Conservation (phyloP, 2,797 vertebrate species). For the Myotis vivesi region DNA sequence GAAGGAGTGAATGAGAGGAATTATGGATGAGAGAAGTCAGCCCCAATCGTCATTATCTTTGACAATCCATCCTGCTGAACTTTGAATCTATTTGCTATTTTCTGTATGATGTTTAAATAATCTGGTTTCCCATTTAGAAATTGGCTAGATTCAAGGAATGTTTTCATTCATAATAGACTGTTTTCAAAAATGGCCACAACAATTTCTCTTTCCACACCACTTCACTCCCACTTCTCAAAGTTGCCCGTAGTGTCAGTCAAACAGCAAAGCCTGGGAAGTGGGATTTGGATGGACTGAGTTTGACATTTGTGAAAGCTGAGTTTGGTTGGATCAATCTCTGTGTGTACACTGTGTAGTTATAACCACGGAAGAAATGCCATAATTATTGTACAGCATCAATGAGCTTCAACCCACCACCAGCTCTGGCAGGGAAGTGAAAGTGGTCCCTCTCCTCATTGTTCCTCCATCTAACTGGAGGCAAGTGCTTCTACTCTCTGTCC, state of each 20-base stretch:
- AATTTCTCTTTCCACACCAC: neutral
- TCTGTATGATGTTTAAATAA: neutral
- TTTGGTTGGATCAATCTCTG: neutral
- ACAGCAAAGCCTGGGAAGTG: neutral
- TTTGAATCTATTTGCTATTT: conserved; percentile 12
- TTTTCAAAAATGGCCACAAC: neutral
- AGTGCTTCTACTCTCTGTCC: neutral
- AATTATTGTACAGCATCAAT: neutral
- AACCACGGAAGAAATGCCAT: neutral
- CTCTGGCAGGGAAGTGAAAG: neutral
- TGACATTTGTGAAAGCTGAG: neutral
- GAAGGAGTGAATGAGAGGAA: neutral
- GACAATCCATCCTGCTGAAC: neutral
- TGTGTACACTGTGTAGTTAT: neutral
- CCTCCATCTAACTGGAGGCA: neutral
- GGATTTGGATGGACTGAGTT: neutral
- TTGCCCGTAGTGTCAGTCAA: neutral
- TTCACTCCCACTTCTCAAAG: neutral
- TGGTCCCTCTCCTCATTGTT: neutral
- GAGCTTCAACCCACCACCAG: neutral
- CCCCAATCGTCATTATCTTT: neutral
- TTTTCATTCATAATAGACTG: neutral
- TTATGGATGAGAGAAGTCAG: neutral
- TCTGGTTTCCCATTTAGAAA: neutral
- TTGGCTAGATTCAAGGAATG: neutral